A percentile compares a stretch with the other conserved stretches of the same genome.
phyloP scores from a whole-genome alignment of 2,888 invertebrate species.

The Nysson spinosus region DNA sequence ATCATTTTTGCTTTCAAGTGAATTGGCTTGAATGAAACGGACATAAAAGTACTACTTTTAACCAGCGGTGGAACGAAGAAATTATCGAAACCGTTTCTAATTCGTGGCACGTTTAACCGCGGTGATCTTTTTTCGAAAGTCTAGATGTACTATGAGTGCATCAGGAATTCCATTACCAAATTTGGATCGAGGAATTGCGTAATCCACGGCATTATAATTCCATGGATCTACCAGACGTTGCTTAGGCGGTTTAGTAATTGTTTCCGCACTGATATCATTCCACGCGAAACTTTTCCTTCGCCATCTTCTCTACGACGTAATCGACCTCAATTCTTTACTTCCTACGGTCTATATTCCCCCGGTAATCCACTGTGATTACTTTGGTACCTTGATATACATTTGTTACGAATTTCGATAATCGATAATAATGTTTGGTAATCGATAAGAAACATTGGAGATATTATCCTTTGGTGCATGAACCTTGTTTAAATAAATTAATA shows the following conservation, averaged over 20 bases:
- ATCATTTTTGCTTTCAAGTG: neutral
- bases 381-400: constrained; percentile 2
- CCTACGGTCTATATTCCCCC: constrained; percentile 42
- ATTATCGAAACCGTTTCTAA: neutral
- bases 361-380: constrained; percentile 22
- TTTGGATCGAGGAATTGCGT: constrained; percentile 21
- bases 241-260: constrained; percentile 24
- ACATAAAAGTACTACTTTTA: no score
- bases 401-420: constrained; percentile 3
- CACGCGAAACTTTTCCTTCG: constrained; percentile 17
- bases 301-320: constrained; percentile 29
- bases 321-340: constrained; percentile 57
- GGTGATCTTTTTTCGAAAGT: neutral
- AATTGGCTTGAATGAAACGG: no score
- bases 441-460: no score
- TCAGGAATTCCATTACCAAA: constrained; percentile 13
- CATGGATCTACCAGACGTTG: constrained; percentile 5
- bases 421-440: neutral
- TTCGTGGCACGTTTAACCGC: neutral
- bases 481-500: no score
- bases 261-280: constrained; percentile 39
- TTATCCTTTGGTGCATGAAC: no score
- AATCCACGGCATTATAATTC: constrained; percentile 35
- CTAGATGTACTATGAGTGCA: constrained; percentile 19
- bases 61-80: neutral